Conservation (phyloP, 2,888 invertebrate species). For the Agonopterix arenella region DNA sequence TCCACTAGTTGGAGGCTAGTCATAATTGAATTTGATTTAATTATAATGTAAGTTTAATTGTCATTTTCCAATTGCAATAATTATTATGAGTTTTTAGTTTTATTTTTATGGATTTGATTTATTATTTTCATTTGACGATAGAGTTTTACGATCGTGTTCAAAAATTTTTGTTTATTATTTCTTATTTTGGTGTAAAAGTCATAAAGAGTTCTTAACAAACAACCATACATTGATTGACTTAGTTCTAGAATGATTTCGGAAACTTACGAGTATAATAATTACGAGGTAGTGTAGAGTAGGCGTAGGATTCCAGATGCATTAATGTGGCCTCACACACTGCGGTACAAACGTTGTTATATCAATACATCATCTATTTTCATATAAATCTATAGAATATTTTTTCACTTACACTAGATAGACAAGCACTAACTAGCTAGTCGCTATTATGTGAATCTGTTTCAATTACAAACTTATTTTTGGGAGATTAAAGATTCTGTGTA, state of each 20-base stretch:
- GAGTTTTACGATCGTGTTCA: neutral
- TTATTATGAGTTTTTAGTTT: slow-evolving; percentile 20
- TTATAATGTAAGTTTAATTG: slow-evolving; percentile 25
- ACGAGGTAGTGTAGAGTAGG: slow-evolving; percentile 5
- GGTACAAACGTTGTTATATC: slow-evolving; percentile 60
- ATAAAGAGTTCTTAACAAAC: neutral
- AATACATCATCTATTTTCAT: slow-evolving; percentile 63
- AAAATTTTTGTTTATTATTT: slow-evolving; percentile 1
- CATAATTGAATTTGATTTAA: slow-evolving; percentile 34
- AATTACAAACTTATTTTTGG: too few relatives aligned
- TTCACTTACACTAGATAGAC: slow-evolving; percentile 55
- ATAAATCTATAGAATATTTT: slow-evolving; percentile 53
- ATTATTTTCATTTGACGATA: neutral
- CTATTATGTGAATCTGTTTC: neutral
- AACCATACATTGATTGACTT: neutral
- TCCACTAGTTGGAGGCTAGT: slow-evolving; percentile 52
- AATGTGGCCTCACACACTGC: slow-evolving; percentile 42
- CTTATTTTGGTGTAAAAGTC: slow-evolving; percentile 1
- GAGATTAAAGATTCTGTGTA: too few relatives aligned
- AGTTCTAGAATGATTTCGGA: too few relatives aligned
- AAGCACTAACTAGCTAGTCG: slow-evolving; percentile 34
- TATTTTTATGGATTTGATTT: slow-evolving; percentile 16
- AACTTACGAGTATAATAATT: too few relatives aligned
- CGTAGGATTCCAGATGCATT: slow-evolving; percentile 1
- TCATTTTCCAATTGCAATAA: slow-evolving; percentile 36